Conservation (phyloP, 35 echinoderm and acorn worm species). For the Amphiura filiformis region DNA sequence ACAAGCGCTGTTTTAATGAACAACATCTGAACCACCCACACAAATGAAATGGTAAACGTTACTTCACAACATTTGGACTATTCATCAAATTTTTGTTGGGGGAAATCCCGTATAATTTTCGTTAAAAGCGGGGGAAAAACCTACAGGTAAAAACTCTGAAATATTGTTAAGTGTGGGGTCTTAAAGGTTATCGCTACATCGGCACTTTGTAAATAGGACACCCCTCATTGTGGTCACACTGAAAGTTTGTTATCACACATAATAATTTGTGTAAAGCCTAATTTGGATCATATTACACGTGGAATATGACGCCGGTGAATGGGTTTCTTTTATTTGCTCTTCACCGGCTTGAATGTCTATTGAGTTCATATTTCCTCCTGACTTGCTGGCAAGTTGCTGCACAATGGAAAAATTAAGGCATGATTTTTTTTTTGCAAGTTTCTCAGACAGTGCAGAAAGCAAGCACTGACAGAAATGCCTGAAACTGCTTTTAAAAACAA, state of each 20-base stretch:
- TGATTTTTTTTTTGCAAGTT: not conserved
- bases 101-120: too few species aligned
- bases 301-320: not conserved
- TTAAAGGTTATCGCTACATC: not conserved
- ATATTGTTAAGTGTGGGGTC: not conserved
- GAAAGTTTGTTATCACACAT: not conserved
- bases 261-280: not conserved
- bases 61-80: too few species aligned
- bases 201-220: not conserved
- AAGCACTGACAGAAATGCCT: too few species aligned
- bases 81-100: too few species aligned
- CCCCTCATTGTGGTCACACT: not conserved
- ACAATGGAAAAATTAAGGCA: not conserved
- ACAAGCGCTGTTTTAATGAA: too few species aligned
- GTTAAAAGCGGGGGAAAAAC: too few species aligned
- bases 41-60: too few species aligned
- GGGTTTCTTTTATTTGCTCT: not conserved
- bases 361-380: not conserved
- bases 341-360: not conserved
- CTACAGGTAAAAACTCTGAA: too few species aligned
- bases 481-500: not conserved
- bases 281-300: not conserved
- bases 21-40: too few species aligned
- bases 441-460: not conserved
- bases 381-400: not conserved